These are phyloP conservation scores for Cerceris ruficornis DNA, from an alignment of 2,888 invertebrate species.

Conservation along the genomic window DNA sequence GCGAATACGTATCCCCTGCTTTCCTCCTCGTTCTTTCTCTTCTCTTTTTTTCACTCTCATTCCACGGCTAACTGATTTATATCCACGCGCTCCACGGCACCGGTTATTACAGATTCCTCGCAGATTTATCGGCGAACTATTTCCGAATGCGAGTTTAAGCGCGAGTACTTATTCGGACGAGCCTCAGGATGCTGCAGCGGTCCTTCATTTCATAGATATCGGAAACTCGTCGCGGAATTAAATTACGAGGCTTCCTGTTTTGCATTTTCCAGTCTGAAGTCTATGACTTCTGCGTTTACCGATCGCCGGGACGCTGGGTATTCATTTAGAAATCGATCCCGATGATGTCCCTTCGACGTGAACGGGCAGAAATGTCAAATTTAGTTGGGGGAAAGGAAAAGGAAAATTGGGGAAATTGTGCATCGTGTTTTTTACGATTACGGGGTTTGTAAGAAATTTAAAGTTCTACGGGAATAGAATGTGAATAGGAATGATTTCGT, in stretches of 20 bases:
- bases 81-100: not conserved
- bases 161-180: not conserved
- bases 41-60: not conserved
- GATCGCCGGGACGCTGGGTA: not conserved
- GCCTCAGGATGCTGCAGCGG: not conserved
- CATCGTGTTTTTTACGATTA: too few species aligned
- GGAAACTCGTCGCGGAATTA: constrained; percentile 1
- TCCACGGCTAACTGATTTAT: not conserved
- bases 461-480: too few species aligned
- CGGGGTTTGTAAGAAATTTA: too few species aligned
- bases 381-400: too few species aligned
- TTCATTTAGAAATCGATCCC: not conserved
- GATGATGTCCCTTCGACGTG: not conserved
- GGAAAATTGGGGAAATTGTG: too few species aligned
- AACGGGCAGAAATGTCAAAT: too few species aligned
- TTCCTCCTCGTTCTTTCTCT: not conserved
- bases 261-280: constrained; percentile 6
- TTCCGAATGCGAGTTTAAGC: not conserved
- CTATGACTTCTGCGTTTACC: not conserved
- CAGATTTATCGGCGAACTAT: not conserved
- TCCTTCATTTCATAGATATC: not conserved
- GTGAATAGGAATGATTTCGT: too few species aligned
- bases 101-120: not conserved
- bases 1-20: constrained; percentile 13
- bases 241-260: constrained; percentile 13